Evolutionary conservation across 2,797 vertebrate species (phyloP).

Genomic region (Phataginus tricuspis): DNA sequence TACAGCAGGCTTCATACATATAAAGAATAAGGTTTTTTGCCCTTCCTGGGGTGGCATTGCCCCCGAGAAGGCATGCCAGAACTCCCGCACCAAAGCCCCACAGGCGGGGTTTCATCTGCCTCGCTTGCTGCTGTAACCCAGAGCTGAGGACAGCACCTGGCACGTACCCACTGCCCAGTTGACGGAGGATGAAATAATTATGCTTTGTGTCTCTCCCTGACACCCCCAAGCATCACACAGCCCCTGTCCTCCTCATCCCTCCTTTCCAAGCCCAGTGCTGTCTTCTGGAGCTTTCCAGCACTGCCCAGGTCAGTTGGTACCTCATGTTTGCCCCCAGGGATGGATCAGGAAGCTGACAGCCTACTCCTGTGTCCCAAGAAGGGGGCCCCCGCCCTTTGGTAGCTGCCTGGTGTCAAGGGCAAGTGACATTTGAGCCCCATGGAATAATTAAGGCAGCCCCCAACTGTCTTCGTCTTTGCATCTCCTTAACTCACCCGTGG

Average conservation of each 20-base stretch:
- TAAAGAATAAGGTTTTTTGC: background rate
- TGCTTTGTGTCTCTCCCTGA: background rate
- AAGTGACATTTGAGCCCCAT: constrained; percentile 70
- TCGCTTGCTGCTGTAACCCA: background rate
- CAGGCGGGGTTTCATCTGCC: background rate
- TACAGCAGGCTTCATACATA: background rate
- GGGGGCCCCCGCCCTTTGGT: background rate
- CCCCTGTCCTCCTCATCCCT: background rate
- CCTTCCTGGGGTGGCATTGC: background rate
- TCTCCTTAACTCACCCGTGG: constrained; percentile 64
- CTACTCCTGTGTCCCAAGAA: background rate
- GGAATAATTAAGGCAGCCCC: constrained; percentile 69
- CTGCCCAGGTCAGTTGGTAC: background rate
- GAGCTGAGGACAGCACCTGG: background rate
- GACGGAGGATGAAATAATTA: background rate
- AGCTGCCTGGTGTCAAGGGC: constrained; percentile 64
- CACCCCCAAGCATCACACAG: background rate
- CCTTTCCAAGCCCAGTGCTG: background rate
- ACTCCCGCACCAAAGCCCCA: background rate
- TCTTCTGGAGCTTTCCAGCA: background rate
- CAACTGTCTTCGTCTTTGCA: constrained; percentile 61
- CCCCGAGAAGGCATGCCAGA: background rate
- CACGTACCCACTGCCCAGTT: background rate
- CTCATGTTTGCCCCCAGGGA: background rate
- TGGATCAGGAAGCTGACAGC: constrained; percentile 26